These are phyloP conservation scores for Kryptolebias marmoratus DNA, from an alignment of 2,113 vertebrate genomes.

Conservation along the genomic window DNA sequence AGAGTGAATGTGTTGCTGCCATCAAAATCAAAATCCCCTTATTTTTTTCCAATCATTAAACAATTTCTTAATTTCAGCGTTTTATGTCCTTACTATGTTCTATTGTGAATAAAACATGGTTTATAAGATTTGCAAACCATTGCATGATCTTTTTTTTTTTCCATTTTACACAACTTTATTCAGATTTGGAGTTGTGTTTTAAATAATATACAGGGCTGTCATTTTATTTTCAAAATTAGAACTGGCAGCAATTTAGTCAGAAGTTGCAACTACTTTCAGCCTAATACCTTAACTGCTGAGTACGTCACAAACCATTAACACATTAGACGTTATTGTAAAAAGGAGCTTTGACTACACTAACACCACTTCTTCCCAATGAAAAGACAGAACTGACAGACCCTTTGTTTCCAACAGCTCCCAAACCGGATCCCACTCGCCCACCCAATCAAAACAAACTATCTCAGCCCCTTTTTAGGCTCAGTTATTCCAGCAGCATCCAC, in stretches of 20 bases:
- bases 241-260: neutral
- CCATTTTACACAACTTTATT: too few relatives aligned
- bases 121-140: too few relatives aligned
- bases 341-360: slow-evolving; percentile 46
- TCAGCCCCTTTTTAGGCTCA: slow-evolving; percentile 53
- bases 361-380: slow-evolving; percentile 46
- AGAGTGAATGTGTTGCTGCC: too few relatives aligned
- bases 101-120: too few relatives aligned
- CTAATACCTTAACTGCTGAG: slow-evolving; percentile 39
- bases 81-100: too few relatives aligned
- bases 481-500: slow-evolving; percentile 78
- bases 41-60: too few relatives aligned
- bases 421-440: slow-evolving; percentile 57
- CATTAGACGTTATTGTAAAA: slow-evolving; percentile 44
- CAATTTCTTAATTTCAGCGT: too few relatives aligned
- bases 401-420: slow-evolving; percentile 50
- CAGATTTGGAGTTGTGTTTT: too few relatives aligned
- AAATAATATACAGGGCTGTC: neutral
- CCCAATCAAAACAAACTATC: slow-evolving; percentile 53
- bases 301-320: slow-evolving; percentile 17
- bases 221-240: neutral
- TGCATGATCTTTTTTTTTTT: too few relatives aligned
- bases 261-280: neutral
- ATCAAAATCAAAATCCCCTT: too few relatives aligned
- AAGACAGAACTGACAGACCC: slow-evolving; percentile 37